phyloP scores from a whole-genome alignment of 2,113 vertebrate genomes.

The Nymphicus hollandicus region DNA sequence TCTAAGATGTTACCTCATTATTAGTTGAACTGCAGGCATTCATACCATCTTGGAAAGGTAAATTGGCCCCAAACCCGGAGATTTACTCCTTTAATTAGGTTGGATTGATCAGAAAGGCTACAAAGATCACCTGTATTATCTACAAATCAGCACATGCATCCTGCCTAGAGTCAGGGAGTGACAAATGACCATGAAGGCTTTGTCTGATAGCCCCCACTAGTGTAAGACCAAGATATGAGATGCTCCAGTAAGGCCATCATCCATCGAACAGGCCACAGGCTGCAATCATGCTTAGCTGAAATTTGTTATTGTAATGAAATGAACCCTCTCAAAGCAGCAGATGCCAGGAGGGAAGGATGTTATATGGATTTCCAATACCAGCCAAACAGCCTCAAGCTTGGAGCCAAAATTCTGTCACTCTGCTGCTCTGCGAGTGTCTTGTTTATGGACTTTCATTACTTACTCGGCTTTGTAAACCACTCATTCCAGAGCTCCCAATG shows the following conservation, averaged over 20 bases:
- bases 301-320: slow-evolving; percentile 60
- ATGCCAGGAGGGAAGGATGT: slow-evolving; percentile 51
- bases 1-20: slow-evolving; percentile 56
- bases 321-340: slow-evolving; percentile 62
- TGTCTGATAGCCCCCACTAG: background rate
- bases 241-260: background rate
- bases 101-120: slow-evolving; percentile 57
- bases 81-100: slow-evolving; percentile 69
- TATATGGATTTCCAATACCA: slow-evolving; percentile 66
- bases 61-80: slow-evolving; percentile 32
- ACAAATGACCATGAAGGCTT: background rate
- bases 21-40: slow-evolving; percentile 49
- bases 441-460: slow-evolving; percentile 67
- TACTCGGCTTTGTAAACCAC: slow-evolving; percentile 37
- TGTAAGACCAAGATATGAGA: background rate
- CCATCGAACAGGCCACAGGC: background rate
- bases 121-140: background rate
- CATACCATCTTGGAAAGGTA: slow-evolving; percentile 25
- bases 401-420: slow-evolving; percentile 61
- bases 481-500: slow-evolving; percentile 44
- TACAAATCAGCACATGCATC: background rate
- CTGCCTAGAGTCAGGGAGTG: background rate
- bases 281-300: background rate
- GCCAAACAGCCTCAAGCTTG: slow-evolving; percentile 47
- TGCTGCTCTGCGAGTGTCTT: slow-evolving; percentile 25